Percentiles rank a stretch among this genome's conserved stretches.
Conservation (phyloP, 2,888 invertebrate genomes). For the Meteorus cinctellus region DNA sequence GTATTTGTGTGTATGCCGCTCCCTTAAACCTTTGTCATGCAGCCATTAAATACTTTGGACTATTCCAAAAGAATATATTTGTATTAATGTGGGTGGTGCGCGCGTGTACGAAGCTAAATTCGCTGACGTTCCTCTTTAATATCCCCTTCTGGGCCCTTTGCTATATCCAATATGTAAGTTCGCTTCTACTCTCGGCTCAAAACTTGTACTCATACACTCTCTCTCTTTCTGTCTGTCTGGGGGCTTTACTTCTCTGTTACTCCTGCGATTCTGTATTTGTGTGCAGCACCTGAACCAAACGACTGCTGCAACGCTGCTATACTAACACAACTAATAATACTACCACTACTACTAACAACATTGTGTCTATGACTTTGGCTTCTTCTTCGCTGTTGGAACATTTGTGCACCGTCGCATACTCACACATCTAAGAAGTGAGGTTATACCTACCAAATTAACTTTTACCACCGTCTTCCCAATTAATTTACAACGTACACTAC, state of each 20-base stretch:
- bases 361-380: not conserved
- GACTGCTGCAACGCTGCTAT: constrained; percentile 58
- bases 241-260: constrained; percentile 25
- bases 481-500: constrained; percentile 66
- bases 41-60: constrained; percentile 28
- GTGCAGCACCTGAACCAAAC: constrained; percentile 68
- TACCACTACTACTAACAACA: not conserved
- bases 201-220: constrained; percentile 23
- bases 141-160: constrained; percentile 5
- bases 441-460: constrained; percentile 68
- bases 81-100: constrained; percentile 33
- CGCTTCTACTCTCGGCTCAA: constrained; percentile 30
- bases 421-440: constrained; percentile 20
- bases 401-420: not conserved
- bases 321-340: constrained; percentile 37
- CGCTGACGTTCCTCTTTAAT: constrained; percentile 28
- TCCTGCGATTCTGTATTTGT: constrained; percentile 27
- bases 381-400: not conserved
- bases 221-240: constrained; percentile 17
- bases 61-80: constrained; percentile 32
- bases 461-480: constrained; percentile 70
- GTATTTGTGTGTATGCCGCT: constrained; percentile 16
- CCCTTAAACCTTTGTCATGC: constrained; percentile 41
- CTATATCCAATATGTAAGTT: constrained; percentile 42
- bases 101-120: constrained; percentile 24